Evolutionary conservation across 1,140 invertebrate species (phyloP), one percentile per base, ranked within the genome.

Genomic region (Mya arenaria): DNA sequence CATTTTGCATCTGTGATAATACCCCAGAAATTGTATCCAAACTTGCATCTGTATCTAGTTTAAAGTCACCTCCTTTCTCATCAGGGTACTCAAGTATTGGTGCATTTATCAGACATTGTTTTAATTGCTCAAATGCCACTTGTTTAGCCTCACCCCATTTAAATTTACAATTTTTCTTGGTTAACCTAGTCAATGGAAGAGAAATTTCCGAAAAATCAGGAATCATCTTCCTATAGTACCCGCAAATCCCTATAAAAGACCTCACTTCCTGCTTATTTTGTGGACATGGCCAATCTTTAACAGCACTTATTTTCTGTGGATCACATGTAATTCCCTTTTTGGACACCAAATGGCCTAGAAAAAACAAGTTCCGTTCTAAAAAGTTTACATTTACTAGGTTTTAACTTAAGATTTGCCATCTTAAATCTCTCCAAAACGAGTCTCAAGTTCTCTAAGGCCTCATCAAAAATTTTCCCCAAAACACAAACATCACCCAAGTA

Each of bases 241-340:
- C 60, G 63, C 62, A 65, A 36, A 83, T 68, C 25, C 81, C 81
- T 32, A 85, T 34, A 41, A 81, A 84, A 78, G 62, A 72, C 30
- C 44, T 56, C 5, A 94, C 66, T 30, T 92, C 87, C 75, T 88
- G 89, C 52, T 89, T 86, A 48, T 88, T 89, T 39, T 63, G 65
- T 23, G 91, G 92, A 32, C 19, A 28, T 68, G 68, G 81, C 55
- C 90, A 84, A 48, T 90, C 63, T 65, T 69, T 60, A 39, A 94
- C 92, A 15, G 90, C 87, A 73, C 84, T 60, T n/a, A 93, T 74
- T 84, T 90, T 90, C 17, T 85, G 84, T 41, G 71, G 78, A 85
- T 92, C 88, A 23, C 87, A 85, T 73, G 71, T 85, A 1, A 80
- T 66, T 23, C 77, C 77, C 4, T 80, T 37, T 25, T 4, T 17